Percentiles rank a stretch among this genome's conserved stretches.
Evolutionary conservation across 2,113 vertebrate species (phyloP).

Genomic region (Aythya baeri): DNA sequence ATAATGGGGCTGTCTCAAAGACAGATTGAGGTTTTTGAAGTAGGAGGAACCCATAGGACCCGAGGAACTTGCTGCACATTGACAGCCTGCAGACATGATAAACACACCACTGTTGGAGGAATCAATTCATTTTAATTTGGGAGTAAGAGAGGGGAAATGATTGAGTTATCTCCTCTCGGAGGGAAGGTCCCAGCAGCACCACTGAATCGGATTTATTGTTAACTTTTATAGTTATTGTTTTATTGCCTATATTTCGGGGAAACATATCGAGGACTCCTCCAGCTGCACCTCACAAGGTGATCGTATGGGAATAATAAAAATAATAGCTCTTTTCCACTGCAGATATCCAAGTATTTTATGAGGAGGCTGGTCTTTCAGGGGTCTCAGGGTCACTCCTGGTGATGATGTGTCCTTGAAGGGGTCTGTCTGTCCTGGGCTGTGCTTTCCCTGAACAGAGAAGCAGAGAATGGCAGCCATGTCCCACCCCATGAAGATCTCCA

Average conservation of each 20-base stretch:
- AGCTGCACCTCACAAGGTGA: neutral
- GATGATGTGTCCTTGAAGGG: neutral
- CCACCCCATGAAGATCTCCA: fast-evolving
- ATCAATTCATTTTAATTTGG: slow-evolving; percentile 42
- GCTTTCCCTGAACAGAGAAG: neutral
- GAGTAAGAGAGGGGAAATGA: neutral
- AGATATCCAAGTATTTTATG: neutral
- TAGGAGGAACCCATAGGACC: neutral
- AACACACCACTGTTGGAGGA: neutral
- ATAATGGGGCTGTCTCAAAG: neutral
- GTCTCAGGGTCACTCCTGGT: neutral
- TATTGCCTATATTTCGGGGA: neutral
- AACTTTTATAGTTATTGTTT: neutral
- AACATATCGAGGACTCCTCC: neutral
- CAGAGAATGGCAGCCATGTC: too few species aligned
- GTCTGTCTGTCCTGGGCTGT: neutral
- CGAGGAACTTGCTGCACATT: neutral
- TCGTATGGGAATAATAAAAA: neutral
- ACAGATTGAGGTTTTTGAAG: neutral
- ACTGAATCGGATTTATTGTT: neutral
- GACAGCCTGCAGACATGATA: neutral
- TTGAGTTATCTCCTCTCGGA: neutral
- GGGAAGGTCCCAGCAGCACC: neutral
- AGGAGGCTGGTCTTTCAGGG: neutral
- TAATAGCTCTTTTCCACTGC: neutral